A percentile compares a stretch with the other conserved stretches of the same genome.
Conservation (phyloP, 2,888 invertebrate species). For the Vanessa cardui region DNA sequence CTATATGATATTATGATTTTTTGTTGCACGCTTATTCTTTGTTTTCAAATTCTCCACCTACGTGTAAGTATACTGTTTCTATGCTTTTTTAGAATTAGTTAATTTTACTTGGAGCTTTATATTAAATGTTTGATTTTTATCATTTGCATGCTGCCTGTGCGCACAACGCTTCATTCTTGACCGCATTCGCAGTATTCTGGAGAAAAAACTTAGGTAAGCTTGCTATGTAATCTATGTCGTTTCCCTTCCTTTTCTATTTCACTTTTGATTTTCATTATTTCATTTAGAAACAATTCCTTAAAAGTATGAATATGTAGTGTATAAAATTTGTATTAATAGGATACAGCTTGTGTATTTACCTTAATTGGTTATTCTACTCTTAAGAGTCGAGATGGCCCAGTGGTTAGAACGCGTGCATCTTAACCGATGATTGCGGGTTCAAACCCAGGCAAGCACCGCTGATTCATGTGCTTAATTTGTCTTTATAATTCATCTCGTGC, state of each 20-base stretch:
- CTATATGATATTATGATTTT: slow-evolving; percentile 34
- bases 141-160: slow-evolving; percentile 83
- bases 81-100: slow-evolving; percentile 38
- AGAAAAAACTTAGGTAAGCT: slow-evolving; percentile 92
- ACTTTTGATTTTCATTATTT: slow-evolving; percentile 25
- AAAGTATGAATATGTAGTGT: too few species aligned
- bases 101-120: slow-evolving; percentile 52
- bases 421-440: too few species aligned
- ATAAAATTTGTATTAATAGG: too few species aligned
- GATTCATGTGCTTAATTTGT: too few species aligned
- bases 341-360: too few species aligned
- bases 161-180: slow-evolving; percentile 82
- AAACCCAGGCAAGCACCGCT: too few species aligned
- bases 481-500: too few species aligned
- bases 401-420: too few species aligned
- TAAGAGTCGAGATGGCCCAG: too few species aligned
- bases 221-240: slow-evolving; percentile 47
- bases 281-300: not conserved
- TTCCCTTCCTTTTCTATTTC: slow-evolving; percentile 40
- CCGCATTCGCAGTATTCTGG: slow-evolving; percentile 88
- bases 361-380: too few species aligned
- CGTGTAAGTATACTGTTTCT: slow-evolving; percentile 41
- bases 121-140: slow-evolving; percentile 77
- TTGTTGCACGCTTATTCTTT: slow-evolving; percentile 45
- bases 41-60: slow-evolving; percentile 37